Conservation (phyloP, 2,888 invertebrate genomes). For the Nymphalis polychloros region DNA sequence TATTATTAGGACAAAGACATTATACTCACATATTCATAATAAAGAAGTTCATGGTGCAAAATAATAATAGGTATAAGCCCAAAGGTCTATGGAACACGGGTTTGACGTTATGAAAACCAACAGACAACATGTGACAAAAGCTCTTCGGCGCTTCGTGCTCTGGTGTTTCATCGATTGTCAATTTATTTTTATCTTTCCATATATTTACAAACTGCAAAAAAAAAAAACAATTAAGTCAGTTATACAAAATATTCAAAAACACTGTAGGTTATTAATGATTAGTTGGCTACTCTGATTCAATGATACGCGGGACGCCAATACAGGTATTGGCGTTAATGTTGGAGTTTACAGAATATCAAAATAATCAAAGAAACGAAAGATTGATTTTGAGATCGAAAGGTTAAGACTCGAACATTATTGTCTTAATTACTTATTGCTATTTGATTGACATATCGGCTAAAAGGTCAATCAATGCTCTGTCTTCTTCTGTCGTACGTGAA, state of each 20-base stretch:
- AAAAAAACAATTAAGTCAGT: not conserved
- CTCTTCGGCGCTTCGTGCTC: slow-evolving; percentile 41
- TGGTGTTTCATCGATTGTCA: slow-evolving; percentile 45
- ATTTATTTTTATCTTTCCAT: slow-evolving; percentile 56
- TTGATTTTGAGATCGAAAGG: too few relatives aligned
- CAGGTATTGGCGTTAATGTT: too few relatives aligned
- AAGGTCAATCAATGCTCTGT: too few relatives aligned
- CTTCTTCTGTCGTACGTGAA: too few relatives aligned
- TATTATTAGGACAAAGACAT: too few relatives aligned
- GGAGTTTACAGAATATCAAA: too few relatives aligned
- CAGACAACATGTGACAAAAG: slow-evolving; percentile 47
- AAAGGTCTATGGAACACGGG: slow-evolving; percentile 67
- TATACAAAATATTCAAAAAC: not conserved
- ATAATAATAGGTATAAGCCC: slow-evolving; percentile 50
- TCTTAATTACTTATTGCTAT: too few relatives aligned
- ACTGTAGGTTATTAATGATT: not conserved
- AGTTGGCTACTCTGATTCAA: too few relatives aligned
- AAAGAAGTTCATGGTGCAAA: slow-evolving; percentile 57
- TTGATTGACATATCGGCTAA: too few relatives aligned
- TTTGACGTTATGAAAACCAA: slow-evolving; percentile 62
- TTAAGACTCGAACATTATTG: too few relatives aligned
- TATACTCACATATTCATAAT: slow-evolving; percentile 70
- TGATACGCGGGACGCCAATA: too few relatives aligned
- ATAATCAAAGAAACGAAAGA: too few relatives aligned
- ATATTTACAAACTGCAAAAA: slow-evolving; percentile 56